Conservation (phyloP, 2,888 invertebrate genomes). For the Drosophila nigritarsus region DNA sequence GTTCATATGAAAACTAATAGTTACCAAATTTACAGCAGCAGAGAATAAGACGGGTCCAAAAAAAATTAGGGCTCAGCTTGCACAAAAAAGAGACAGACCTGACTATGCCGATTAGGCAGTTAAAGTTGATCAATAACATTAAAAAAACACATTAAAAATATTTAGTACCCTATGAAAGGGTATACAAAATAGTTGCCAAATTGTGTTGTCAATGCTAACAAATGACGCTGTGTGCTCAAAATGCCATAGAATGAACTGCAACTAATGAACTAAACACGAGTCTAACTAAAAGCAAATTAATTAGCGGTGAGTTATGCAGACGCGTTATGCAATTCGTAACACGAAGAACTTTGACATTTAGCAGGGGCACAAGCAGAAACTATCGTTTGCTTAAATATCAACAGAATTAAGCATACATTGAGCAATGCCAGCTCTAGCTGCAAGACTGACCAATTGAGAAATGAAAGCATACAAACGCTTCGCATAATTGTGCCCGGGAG, state of each 20-base stretch:
- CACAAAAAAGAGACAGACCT: background rate
- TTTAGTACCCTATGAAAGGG: background rate
- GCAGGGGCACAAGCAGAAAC: conserved; percentile 5
- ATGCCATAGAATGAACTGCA: conserved; percentile 28
- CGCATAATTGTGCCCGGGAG: conserved; percentile 71
- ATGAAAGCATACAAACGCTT: conserved; percentile 54
- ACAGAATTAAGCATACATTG: conserved; percentile 55
- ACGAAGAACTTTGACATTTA: conserved; percentile 62
- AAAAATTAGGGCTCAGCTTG: background rate
- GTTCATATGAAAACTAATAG: background rate
- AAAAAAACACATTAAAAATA: background rate
- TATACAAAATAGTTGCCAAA: conserved; percentile 21
- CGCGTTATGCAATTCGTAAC: conserved; percentile 22
- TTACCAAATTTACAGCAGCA: background rate
- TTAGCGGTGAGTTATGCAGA: conserved; percentile 46
- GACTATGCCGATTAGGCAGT: background rate
- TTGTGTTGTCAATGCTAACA: conserved; percentile 40
- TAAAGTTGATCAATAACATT: background rate
- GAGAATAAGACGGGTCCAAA: background rate
- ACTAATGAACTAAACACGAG: conserved; percentile 22
- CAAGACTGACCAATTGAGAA: conserved; percentile 56
- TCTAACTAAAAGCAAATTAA: conserved; percentile 50
- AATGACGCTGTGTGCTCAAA: conserved; percentile 31
- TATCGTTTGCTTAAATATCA: conserved; percentile 63
- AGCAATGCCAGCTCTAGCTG: conserved; percentile 35